A percentile compares a stretch with the other conserved stretches of the same genome.
Evolutionary conservation across 1,140 invertebrate genomes (phyloP).

Genomic region (Papilio polytes): DNA sequence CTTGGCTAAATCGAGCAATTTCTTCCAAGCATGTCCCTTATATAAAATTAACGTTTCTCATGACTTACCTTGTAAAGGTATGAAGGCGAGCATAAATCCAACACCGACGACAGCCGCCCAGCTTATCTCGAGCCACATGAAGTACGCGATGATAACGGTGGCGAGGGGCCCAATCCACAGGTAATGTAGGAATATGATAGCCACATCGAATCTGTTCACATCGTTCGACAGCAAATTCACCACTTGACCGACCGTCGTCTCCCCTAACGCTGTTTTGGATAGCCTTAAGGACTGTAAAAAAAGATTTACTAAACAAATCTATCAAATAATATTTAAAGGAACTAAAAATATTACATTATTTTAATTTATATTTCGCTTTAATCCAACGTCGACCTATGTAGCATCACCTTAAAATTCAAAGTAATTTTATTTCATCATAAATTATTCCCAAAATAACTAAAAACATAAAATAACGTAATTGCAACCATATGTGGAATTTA

Average conservation of each 20-base stretch:
- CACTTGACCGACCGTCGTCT: conserved; percentile 94
- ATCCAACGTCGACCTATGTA: no score
- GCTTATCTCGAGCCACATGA: conserved; percentile 90
- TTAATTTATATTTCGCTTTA: no score
- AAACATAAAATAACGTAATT: no score
- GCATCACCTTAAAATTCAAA: no score
- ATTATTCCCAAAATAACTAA: no score
- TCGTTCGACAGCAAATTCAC: conserved; percentile 97
- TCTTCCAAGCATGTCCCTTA: background rate
- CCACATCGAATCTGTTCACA: conserved; percentile 89
- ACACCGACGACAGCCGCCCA: conserved; percentile 91
- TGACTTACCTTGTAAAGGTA: conserved; percentile 91
- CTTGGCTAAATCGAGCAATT: no score
- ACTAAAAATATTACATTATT: background rate
- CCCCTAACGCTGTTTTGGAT: conserved; percentile 88
- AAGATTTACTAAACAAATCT: background rate
- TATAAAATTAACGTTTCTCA: conserved; percentile 16
- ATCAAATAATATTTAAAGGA: background rate
- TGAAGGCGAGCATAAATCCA: conserved; percentile 90
- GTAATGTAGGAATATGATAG: conserved; percentile 89
- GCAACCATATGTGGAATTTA: background rate
- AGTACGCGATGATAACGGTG: conserved; percentile 89
- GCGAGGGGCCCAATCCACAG: conserved; percentile 93
- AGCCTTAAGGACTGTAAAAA: conserved; percentile 85
- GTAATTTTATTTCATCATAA: no score